Conservation (phyloP, 2,113 vertebrate species). For the Xyliphius kryptos region DNA sequence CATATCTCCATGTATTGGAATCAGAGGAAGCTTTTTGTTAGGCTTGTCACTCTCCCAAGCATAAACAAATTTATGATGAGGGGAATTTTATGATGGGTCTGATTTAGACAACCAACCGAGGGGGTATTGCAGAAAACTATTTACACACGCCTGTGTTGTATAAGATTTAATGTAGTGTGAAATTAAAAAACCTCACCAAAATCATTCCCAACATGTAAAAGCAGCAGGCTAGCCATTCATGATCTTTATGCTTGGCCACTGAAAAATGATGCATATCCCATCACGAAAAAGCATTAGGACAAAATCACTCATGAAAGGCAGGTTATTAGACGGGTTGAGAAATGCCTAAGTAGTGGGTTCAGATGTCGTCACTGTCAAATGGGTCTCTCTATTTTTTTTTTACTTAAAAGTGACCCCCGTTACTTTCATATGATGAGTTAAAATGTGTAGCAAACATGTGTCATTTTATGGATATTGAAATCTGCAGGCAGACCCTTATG, state of each 20-base stretch:
- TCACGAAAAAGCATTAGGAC: slow-evolving; percentile 42
- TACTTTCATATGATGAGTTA: slow-evolving; percentile 27
- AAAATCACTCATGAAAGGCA: slow-evolving; percentile 30
- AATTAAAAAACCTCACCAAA: slow-evolving; percentile 56
- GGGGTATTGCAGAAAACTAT: slow-evolving; percentile 48
- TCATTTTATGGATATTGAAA: slow-evolving; percentile 14
- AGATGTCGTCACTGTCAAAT: slow-evolving; percentile 10
- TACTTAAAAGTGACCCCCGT: neutral
- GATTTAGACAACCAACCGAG: slow-evolving; percentile 48
- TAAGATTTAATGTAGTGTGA: slow-evolving; percentile 61
- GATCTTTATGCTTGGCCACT: slow-evolving; percentile 51
- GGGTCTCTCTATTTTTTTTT: too few relatives aligned
- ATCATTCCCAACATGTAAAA: slow-evolving; percentile 46
- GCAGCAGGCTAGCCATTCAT: slow-evolving; percentile 49
- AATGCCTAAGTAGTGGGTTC: slow-evolving; percentile 21
- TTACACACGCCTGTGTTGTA: slow-evolving; percentile 52
- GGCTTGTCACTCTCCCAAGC: slow-evolving; percentile 33
- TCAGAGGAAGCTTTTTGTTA: slow-evolving; percentile 7
- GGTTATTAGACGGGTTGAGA: slow-evolving; percentile 18
- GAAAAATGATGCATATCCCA: slow-evolving; percentile 53
- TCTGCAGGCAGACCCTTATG: neutral
- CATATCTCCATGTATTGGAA: too few relatives aligned
- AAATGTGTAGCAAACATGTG: slow-evolving; percentile 19
- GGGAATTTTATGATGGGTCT: slow-evolving; percentile 42
- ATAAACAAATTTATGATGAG: slow-evolving; percentile 37